Evolutionary conservation across 2,113 vertebrate species (phyloP), one percentile per base, ranked within the genome.

Genomic region (Emydura subglobosa): DNA sequence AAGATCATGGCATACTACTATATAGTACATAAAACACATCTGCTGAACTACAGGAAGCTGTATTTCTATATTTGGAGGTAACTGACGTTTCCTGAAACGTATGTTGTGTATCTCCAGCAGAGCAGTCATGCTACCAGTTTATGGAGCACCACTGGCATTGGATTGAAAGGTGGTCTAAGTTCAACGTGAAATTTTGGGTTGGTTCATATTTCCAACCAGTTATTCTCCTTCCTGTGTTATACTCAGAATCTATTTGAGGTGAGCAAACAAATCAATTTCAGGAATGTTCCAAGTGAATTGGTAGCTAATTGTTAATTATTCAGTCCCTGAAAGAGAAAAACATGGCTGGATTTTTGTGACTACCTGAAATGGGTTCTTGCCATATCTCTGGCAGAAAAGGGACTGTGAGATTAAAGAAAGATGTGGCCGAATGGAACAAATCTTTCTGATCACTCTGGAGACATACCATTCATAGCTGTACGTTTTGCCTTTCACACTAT

Each of bases 321-420:
- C 54, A 89, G 74, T 42, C 34, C 24, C 87, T 83, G 74, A 91
- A 25, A 96, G 89, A 91, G 90, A 91, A 85, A 84, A 76, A 17
- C 54, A 83, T 57, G 87, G 12, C 82, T 95, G 94, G 86, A 90
- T 93, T 90, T 96, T 80, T 65, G 31, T 47, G 59, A 82, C 92
- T 95, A 50, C 87, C 68, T 94, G 82, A 92, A 94, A 94, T 0
- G 50, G 74, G 85, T 86, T 92, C 85, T 78, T 90, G 86, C 6
- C 53, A n/a, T 74, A 27, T 11, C 84, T 74, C 39, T 22, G n/a
- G 57, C 94, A 93, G 79, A 79, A 87, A 95, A 92, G 88, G 90
- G 89, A 96, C 83, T 94, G 55, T 80, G 65, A 92, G 25, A 86
- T 78, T 44, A 90, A 81, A 94, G 96, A n/a, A 97, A 97, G 86